A percentile compares a stretch with the other conserved stretches of the same genome.
These are phyloP conservation scores for Hyperoplus lanceolatus DNA, from an alignment of 2,797 vertebrate genomes.

Conservation along the genomic window DNA sequence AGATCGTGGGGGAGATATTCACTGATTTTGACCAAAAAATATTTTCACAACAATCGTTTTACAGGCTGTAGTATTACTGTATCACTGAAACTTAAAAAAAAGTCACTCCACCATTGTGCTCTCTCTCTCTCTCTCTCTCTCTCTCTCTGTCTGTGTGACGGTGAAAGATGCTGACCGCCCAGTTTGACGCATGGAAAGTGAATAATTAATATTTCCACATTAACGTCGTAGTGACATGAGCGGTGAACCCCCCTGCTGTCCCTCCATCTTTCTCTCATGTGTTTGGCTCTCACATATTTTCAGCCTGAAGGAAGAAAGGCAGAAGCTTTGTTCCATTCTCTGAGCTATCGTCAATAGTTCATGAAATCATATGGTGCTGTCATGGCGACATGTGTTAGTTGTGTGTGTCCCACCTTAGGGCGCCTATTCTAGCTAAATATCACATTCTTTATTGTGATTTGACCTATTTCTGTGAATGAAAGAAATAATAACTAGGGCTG, in stretches of 20 bases:
- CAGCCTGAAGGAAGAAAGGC: constrained; percentile 42
- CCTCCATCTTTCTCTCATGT: constrained; percentile 41
- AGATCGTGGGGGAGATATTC: no score
- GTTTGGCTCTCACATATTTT: constrained; percentile 23
- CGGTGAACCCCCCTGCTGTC: constrained; percentile 24
- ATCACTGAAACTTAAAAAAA: not conserved
- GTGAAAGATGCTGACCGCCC: constrained; percentile 14
- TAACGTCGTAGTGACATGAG: constrained; percentile 59
- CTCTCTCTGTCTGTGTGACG: not conserved
- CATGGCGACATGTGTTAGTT: constrained; percentile 64
- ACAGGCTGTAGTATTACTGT: not conserved
- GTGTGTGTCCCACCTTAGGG: constrained; percentile 37
- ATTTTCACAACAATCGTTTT: not conserved
- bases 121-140: no score
- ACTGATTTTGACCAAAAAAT: no score
- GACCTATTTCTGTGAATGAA: constrained; percentile 53
- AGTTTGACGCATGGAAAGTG: constrained; percentile 24
- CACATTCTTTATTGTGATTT: constrained; percentile 30
- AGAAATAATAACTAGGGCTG: constrained; percentile 19
- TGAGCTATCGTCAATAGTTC: constrained; percentile 76
- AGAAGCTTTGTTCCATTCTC: constrained; percentile 34
- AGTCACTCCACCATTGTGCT: not conserved
- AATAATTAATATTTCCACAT: constrained; percentile 65
- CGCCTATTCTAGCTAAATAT: constrained; percentile 26
- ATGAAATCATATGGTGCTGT: constrained; percentile 79